These are phyloP conservation scores for Pantherophis alleghaniensis DNA, from an alignment of 2,797 vertebrate genomes.

Conservation along the genomic window DNA sequence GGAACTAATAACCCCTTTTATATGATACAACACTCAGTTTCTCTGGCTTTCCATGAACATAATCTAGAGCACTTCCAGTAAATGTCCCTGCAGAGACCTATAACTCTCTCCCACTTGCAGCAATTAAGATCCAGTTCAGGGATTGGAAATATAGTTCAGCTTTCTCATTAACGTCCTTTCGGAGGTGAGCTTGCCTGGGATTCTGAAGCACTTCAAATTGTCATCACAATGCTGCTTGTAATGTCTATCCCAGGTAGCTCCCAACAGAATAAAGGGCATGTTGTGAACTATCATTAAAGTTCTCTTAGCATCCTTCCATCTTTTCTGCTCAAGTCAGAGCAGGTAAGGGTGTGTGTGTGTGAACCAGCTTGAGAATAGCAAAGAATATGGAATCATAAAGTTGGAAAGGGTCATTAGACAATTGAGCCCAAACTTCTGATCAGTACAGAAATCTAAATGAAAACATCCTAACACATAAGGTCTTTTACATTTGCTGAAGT, in stretches of 20 bases:
- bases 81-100: constrained; percentile 4
- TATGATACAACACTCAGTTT: not conserved
- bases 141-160: constrained; percentile 28
- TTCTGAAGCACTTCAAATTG: not conserved
- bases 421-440: not conserved
- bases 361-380: not conserved
- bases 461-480: not conserved
- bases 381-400: not conserved
- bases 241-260: constrained; percentile 29
- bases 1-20: not conserved
- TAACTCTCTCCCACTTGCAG: not conserved
- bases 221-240: constrained; percentile 11
- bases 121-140: constrained; percentile 40
- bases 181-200: constrained; percentile 6
- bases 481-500: not conserved
- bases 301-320: not conserved
- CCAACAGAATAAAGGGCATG: not conserved
- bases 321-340: not conserved
- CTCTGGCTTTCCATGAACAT: fast-evolving
- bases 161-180: constrained; percentile 42
- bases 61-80: not conserved
- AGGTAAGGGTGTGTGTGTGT: not conserved
- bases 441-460: not conserved
- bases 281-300: not conserved
- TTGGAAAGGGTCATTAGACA: not conserved